These are phyloP conservation scores for Zaprionus ghesquierei DNA, from an alignment of 1,140 invertebrate species.

Conservation along the genomic window DNA sequence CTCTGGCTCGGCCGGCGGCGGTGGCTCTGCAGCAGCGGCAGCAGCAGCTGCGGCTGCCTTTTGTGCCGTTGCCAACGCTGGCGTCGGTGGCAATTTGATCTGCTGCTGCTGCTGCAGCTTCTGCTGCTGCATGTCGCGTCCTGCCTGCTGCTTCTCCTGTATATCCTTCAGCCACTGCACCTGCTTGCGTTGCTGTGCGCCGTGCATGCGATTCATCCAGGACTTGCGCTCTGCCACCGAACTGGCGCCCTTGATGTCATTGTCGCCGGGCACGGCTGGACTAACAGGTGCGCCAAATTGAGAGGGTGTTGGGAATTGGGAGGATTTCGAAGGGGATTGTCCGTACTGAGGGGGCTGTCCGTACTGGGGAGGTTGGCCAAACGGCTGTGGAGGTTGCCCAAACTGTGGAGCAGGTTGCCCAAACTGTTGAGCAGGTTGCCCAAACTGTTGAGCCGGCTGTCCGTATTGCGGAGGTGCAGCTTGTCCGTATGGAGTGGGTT, in stretches of 20 bases:
- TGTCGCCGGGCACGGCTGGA: background rate
- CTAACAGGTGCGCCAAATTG: background rate
- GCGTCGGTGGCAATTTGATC: background rate
- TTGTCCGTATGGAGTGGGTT: background rate
- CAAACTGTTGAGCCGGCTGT: background rate
- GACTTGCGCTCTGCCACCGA: slow-evolving; percentile 38
- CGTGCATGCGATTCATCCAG: slow-evolving; percentile 71
- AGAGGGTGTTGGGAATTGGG: background rate
- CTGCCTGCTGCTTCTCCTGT: slow-evolving; percentile 59
- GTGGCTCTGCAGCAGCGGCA: background rate
- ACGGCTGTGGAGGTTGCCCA: background rate
- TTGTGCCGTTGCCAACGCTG: background rate
- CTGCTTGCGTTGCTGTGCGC: slow-evolving; percentile 55
- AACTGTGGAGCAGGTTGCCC: background rate
- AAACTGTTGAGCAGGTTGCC: background rate
- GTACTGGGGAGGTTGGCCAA: background rate
- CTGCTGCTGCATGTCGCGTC: slow-evolving; percentile 50
- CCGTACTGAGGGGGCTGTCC: background rate
- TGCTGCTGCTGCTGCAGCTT: slow-evolving; percentile 51
- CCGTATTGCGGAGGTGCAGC: background rate
- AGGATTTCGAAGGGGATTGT: no score
- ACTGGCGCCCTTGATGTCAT: slow-evolving; percentile 11
- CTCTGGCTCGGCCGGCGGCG: background rate
- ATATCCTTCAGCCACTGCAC: slow-evolving; percentile 57
- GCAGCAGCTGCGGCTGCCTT: background rate